Evolutionary conservation across 2,797 vertebrate genomes (phyloP).

Genomic region (Podargus strigoides): DNA sequence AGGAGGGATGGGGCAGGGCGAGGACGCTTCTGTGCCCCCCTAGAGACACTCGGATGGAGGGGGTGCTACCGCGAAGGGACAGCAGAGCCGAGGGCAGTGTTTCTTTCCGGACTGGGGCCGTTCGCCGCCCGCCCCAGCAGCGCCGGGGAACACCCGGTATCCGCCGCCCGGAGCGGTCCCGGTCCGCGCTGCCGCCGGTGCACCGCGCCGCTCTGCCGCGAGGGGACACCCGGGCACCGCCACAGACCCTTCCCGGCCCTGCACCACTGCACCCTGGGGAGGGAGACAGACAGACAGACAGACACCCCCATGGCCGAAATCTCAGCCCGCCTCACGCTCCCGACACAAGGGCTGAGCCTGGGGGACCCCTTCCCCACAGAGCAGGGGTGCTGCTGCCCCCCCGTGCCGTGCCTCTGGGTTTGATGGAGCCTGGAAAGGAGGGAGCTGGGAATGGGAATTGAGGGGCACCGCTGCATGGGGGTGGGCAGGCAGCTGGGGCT

Average conservation of each 20-base stretch:
- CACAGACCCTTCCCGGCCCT: background rate
- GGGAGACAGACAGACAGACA: background rate
- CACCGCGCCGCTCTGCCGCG: background rate
- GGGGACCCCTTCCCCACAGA: too few relatives aligned
- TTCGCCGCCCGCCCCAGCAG: background rate
- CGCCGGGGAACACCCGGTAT: background rate
- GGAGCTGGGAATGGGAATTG: background rate
- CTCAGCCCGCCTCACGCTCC: background rate
- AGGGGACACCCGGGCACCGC: background rate
- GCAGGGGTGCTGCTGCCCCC: background rate
- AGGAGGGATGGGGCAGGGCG: background rate
- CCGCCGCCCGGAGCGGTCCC: background rate
- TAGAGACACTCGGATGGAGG: rapidly evolving
- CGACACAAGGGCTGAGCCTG: background rate
- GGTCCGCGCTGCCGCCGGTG: background rate
- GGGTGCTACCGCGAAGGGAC: background rate
- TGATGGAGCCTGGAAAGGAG: background rate
- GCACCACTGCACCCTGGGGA: background rate
- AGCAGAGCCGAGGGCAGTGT: too few relatives aligned
- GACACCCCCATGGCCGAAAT: background rate
- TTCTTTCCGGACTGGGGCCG: background rate
- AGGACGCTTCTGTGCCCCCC: background rate
- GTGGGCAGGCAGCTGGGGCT: background rate
- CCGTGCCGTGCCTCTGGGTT: rapidly evolving
- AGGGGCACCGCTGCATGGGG: background rate